phyloP scores from a whole-genome alignment of 2,888 invertebrate species.

The Chrysomela aeneicollis region DNA sequence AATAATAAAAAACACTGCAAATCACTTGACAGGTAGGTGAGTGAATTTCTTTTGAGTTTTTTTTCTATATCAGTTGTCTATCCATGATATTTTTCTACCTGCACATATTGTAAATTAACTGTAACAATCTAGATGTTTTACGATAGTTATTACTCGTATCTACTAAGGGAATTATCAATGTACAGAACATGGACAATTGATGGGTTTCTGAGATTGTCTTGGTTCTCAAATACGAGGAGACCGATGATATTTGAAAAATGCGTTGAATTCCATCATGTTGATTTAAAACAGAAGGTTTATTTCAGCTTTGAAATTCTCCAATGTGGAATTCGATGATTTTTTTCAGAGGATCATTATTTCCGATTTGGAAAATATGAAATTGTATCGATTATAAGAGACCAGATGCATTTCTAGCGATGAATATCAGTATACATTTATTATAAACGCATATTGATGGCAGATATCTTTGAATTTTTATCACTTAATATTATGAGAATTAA shows the following conservation, averaged over 20 bases:
- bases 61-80: constrained; percentile 48
- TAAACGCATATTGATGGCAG: constrained; percentile 58
- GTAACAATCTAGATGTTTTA: constrained; percentile 42
- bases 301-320: no score
- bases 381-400: constrained; percentile 46
- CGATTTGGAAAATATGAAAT: constrained; percentile 24
- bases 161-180: constrained; percentile 11
- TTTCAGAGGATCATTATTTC: neutral
- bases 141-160: constrained; percentile 18
- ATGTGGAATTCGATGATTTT: no score
- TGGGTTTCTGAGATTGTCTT: constrained; percentile 6
- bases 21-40: neutral
- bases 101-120: constrained; percentile 58
- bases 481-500: constrained; percentile 59
- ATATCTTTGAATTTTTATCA: constrained; percentile 59
- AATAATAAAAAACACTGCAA: neutral
- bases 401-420: constrained; percentile 53
- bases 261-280: neutral
- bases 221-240: constrained; percentile 19
- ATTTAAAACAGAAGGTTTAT: no score
- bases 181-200: constrained; percentile 8
- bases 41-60: constrained; percentile 21
- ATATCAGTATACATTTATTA: constrained; percentile 45
- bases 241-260: neutral
- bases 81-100: constrained; percentile 61